These are phyloP conservation scores for Myrmecobius fasciatus DNA, from an alignment of 2,113 vertebrate species.

Conservation along the genomic window DNA sequence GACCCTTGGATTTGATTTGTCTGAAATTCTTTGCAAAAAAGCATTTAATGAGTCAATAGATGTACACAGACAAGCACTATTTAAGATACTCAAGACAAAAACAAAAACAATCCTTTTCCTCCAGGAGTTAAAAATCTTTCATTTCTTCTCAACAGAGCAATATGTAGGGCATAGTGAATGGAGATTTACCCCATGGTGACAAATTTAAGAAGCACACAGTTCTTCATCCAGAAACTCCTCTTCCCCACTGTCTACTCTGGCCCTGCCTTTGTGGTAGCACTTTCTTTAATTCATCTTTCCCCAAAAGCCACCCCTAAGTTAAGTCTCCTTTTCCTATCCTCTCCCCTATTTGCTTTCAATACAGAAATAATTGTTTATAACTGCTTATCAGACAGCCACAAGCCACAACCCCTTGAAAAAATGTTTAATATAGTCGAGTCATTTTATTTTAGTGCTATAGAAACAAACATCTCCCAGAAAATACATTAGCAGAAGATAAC, in stretches of 20 bases:
- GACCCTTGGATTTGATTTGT: neutral
- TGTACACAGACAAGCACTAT: neutral
- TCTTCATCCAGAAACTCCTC: neutral
- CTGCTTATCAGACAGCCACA: neutral
- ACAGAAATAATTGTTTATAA: neutral
- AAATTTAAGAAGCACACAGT: neutral
- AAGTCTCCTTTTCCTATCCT: neutral
- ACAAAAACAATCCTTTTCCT: neutral
- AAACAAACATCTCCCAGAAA: conserved; percentile 38
- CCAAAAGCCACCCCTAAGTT: neutral
- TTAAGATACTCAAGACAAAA: neutral
- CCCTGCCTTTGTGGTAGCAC: neutral
- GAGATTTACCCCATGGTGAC: neutral
- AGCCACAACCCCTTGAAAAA: neutral
- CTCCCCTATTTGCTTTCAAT: neutral
- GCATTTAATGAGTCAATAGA: neutral
- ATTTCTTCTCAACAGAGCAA: neutral
- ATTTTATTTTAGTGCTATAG: neutral
- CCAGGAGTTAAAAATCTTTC: neutral
- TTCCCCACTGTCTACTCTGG: neutral
- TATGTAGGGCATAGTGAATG: neutral
- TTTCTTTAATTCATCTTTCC: neutral
- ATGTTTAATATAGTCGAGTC: conserved; percentile 4
- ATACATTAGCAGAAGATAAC: neutral
- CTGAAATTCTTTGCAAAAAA: neutral